Evolutionary conservation across 2,113 vertebrate genomes (phyloP), one percentile per base, ranked within the genome.

Genomic region (Halcyon senegalensis): DNA sequence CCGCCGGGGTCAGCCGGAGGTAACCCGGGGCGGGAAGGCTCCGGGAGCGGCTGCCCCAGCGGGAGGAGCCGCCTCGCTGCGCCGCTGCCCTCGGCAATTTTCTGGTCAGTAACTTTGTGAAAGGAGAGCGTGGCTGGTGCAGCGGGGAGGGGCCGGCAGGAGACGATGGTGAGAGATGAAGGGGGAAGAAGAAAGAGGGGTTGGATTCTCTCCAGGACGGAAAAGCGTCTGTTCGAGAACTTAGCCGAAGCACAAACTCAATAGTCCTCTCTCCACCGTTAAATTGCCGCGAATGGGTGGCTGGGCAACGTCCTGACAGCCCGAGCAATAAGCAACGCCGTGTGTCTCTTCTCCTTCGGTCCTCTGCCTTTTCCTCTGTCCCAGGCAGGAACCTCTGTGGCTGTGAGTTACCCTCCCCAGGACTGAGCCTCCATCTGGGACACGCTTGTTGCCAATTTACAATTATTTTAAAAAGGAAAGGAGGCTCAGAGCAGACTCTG

Each of bases 61-160:
- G 9, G 18, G 91, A 96, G 96, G 96, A 82, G 55, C 86, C 64
- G 70, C 93, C 94, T 96, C 89, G 8, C 96, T 39, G 55, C 72
- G 89, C 84, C 41, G 19, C 73, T 89, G 89, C 87, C 97, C 88
- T 92, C 78, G 2, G 24, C 95, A 79, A 96, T 93, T 96, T 96
- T 97, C 96, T 96, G 96, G 93, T 96, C 97, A 92, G 83, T 97
- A 84, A 93, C 72, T 96, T 90, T 74, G 63, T 84, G 96, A 97
- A 96, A 96, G 96, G 82, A 96, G 91, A 96, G 95, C 7, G 77
- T 94, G 97, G 88, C 90, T 95, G 19, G n/a, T 80, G 93, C 27
- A 2, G 64, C 20, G 51, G 76, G 91, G 89, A 70, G 68, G 28
- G 84, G 72, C 27, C 35, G 59, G 35, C 91, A 46, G 80, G 53